These are phyloP conservation scores for Leptinotarsa texana DNA, from an alignment of 1,140 invertebrate species.

Conservation along the genomic window DNA sequence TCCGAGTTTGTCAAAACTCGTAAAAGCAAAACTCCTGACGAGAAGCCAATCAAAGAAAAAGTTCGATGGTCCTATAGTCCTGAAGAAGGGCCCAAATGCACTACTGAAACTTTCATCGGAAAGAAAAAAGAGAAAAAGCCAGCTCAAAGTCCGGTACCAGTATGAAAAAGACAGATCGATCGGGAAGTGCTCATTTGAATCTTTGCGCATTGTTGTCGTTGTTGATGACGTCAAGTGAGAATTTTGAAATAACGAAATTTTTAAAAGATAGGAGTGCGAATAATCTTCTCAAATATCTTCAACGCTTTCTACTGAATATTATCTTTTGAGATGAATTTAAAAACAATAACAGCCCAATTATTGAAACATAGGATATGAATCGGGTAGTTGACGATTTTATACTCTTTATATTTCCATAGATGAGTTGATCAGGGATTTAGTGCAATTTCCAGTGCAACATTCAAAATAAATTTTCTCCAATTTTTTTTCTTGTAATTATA, in stretches of 20 bases:
- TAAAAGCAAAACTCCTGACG: slow-evolving; percentile 54
- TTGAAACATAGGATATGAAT: not conserved
- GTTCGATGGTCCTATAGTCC: slow-evolving; percentile 55
- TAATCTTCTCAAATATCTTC: slow-evolving; percentile 2
- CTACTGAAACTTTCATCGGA: slow-evolving; percentile 49
- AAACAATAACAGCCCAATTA: not conserved
- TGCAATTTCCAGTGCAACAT: not conserved
- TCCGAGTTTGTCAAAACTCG: slow-evolving; percentile 58
- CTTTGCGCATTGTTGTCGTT: not conserved
- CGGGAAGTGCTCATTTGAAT: slow-evolving; percentile 26
- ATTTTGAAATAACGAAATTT: not conserved
- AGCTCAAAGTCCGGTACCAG: slow-evolving; percentile 49
- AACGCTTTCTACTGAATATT: no score
- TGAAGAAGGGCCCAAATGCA: slow-evolving; percentile 54
- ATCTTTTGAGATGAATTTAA: not conserved
- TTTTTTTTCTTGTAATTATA: not conserved
- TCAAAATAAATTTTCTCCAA: not conserved
- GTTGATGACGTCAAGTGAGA: slow-evolving; percentile 1
- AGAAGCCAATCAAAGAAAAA: slow-evolving; percentile 51
- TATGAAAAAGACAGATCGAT: slow-evolving; percentile 41
- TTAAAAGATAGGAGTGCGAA: not conserved
- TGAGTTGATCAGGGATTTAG: not conserved
- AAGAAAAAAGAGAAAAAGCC: slow-evolving; percentile 51
- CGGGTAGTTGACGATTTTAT: slow-evolving; percentile 9
- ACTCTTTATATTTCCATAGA: slow-evolving; percentile 21